Evolutionary conservation across 2,797 vertebrate genomes (phyloP).

Genomic region (Heteromormyrus szaboi): DNA sequence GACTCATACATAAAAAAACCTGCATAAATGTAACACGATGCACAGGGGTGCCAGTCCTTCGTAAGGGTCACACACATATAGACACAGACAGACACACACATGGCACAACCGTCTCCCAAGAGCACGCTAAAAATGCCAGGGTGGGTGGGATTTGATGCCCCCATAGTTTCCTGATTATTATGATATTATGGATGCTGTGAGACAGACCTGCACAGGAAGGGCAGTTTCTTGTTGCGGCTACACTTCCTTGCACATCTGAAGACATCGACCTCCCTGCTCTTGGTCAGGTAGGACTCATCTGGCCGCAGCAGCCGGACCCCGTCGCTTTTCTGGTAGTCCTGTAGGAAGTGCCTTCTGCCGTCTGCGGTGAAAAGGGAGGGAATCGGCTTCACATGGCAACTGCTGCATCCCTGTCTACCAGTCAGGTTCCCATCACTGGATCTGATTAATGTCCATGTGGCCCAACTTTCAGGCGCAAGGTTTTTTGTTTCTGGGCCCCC

Average conservation of each 20-base stretch:
- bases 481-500: not conserved
- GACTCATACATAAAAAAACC: not conserved
- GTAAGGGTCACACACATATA: not conserved
- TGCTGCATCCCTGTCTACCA: not conserved
- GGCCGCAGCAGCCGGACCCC: slow-evolving; percentile 70
- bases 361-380: slow-evolving; percentile 45
- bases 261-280: slow-evolving; percentile 70
- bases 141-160: not conserved
- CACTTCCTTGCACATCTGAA: slow-evolving; percentile 86
- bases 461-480: not conserved
- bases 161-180: not conserved
- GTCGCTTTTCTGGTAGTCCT: slow-evolving; percentile 83
- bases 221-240: slow-evolving; percentile 76
- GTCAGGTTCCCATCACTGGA: not conserved
- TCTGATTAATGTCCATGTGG: not conserved
- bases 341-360: slow-evolving; percentile 68
- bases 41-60: not conserved
- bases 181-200: not conserved
- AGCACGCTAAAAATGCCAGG: too few species aligned
- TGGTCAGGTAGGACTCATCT: slow-evolving; percentile 66
- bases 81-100: not conserved
- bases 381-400: slow-evolving; percentile 7
- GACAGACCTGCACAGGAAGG: slow-evolving; percentile 84
- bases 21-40: not conserved
- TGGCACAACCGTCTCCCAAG: not conserved